Evolutionary conservation across 2,797 vertebrate species (phyloP).

Genomic region (Sebastiscus tertius): DNA sequence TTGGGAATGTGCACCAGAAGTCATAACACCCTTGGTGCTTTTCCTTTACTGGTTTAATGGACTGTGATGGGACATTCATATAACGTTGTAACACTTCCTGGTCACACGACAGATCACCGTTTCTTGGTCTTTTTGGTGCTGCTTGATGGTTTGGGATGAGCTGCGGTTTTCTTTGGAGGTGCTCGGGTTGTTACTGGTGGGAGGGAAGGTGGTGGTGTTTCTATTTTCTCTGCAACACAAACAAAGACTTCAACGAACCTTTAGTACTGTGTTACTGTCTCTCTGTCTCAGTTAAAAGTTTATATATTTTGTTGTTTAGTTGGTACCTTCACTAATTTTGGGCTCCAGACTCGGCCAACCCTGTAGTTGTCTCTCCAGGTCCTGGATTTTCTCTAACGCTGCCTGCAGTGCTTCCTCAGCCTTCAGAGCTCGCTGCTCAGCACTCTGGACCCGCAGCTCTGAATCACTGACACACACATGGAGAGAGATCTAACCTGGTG

Average conservation of each 20-base stretch:
- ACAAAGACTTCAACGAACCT: neutral
- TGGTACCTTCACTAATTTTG: slow-evolving; percentile 34
- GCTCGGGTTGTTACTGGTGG: neutral
- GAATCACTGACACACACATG: slow-evolving; percentile 77
- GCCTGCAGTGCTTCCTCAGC: slow-evolving; percentile 85
- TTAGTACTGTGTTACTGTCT: neutral
- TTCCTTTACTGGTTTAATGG: neutral
- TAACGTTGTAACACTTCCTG: neutral
- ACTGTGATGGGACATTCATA: neutral
- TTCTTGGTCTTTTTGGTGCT: slow-evolving; percentile 70
- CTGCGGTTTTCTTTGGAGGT: slow-evolving; percentile 37
- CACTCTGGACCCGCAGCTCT: slow-evolving; percentile 75
- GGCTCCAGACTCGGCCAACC: slow-evolving; percentile 37
- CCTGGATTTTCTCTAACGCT: slow-evolving; percentile 84
- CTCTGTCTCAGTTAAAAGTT: neutral
- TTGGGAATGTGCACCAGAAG: neutral
- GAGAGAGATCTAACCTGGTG: neutral
- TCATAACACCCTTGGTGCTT: neutral
- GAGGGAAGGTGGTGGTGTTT: neutral
- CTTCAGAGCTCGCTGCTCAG: slow-evolving; percentile 82
- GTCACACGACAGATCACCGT: slow-evolving; percentile 43
- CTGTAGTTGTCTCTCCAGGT: slow-evolving; percentile 80
- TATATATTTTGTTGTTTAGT: neutral
- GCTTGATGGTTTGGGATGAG: slow-evolving; percentile 60
- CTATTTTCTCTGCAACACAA: slow-evolving; percentile 61